These are phyloP conservation scores for Ectemnius cavifrons DNA, from an alignment of 2,888 invertebrate genomes.

Conservation along the genomic window DNA sequence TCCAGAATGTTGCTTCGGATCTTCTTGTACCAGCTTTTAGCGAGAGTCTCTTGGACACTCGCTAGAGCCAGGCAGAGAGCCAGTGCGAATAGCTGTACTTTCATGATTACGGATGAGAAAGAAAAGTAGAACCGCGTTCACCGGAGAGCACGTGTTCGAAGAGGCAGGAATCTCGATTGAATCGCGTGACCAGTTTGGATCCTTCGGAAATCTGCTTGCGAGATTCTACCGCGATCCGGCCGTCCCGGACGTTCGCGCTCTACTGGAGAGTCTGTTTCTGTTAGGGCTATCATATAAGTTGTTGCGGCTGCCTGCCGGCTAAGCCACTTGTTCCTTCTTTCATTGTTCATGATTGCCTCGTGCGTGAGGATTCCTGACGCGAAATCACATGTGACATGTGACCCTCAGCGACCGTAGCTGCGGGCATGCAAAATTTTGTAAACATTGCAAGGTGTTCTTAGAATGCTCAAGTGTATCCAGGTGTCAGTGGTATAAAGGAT, in stretches of 20 bases:
- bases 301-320: neutral
- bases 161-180: neutral
- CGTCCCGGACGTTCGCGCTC: conserved; percentile 37
- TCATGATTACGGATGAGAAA: conserved; percentile 19
- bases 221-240: conserved; percentile 17
- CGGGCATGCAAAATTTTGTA: neutral
- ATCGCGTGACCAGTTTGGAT: neutral
- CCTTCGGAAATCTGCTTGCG: neutral
- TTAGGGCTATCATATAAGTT: conserved; percentile 12
- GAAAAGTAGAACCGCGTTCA: neutral
- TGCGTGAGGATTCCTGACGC: neutral
- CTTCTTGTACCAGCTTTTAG: conserved; percentile 53
- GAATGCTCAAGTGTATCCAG: neutral
- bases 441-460: conserved; percentile 1
- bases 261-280: conserved; percentile 39
- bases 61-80: neutral
- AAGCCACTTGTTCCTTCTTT: neutral
- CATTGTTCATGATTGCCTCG: conserved; percentile 1
- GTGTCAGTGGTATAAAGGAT: neutral
- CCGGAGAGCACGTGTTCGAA: neutral
- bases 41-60: conserved; percentile 5
- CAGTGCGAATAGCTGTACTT: neutral
- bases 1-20: conserved; percentile 78
- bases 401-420: neutral
- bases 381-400: neutral